Evolutionary conservation across 2,888 invertebrate species (phyloP).

Genomic region (Azorinus chamasolen): DNA sequence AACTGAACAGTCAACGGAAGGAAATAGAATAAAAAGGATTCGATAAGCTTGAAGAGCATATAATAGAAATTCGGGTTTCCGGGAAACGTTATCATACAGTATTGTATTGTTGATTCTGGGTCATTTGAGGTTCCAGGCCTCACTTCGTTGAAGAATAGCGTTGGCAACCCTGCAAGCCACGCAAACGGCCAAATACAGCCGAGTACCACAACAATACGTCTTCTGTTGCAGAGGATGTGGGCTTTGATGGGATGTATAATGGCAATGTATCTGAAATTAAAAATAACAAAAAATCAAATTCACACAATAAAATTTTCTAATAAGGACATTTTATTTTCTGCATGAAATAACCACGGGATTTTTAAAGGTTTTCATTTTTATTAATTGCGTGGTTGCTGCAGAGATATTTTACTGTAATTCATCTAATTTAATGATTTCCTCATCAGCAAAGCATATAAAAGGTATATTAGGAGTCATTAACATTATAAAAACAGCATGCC

Average conservation of each 20-base stretch:
- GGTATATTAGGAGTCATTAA: too few relatives aligned
- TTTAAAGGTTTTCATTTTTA: too few relatives aligned
- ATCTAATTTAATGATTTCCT: too few relatives aligned
- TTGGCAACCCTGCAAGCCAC: constrained; percentile 83
- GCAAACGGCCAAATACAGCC: constrained; percentile 85
- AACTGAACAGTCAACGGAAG: constrained; percentile 84
- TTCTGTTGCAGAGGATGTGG: constrained; percentile 85
- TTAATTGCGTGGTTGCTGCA: too few relatives aligned
- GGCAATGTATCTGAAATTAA: constrained; percentile 85
- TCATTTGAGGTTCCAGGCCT: constrained; percentile 65
- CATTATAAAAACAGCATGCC: too few relatives aligned
- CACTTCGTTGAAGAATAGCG: constrained; percentile 82
- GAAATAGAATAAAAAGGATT: constrained; percentile 85
- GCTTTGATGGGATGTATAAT: constrained; percentile 86
- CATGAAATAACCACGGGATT: too few relatives aligned
- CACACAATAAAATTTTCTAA: too few relatives aligned
- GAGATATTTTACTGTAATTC: too few relatives aligned
- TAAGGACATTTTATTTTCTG: too few relatives aligned
- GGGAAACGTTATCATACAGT: constrained; percentile 83
- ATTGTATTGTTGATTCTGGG: constrained; percentile 69
- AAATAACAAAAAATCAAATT: background rate
- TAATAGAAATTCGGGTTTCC: constrained; percentile 70
- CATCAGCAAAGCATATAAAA: too few relatives aligned
- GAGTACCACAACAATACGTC: constrained; percentile 83
- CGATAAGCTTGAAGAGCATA: constrained; percentile 82